Conservation (phyloP, 1,140 invertebrate genomes). For the Cherax destructor region DNA sequence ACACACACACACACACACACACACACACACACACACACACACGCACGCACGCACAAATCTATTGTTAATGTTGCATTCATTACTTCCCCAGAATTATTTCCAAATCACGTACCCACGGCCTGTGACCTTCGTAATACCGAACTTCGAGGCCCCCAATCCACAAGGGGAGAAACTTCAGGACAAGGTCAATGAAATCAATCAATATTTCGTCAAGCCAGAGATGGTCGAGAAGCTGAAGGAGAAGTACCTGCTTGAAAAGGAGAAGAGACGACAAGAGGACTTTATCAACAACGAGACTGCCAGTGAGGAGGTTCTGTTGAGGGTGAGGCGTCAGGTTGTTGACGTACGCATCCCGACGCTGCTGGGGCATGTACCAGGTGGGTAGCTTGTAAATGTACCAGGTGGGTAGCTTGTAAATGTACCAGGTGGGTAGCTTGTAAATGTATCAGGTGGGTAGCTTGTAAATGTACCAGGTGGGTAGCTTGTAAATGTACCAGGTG, state of each 20-base stretch:
- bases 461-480: neutral
- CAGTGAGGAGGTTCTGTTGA: neutral
- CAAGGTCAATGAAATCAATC: neutral
- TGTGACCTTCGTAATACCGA: neutral
- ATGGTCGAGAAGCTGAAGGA: conserved; percentile 10
- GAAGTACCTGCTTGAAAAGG: neutral
- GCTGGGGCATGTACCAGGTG: conserved; percentile 25
- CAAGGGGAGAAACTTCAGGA: neutral
- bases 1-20: too few relatives aligned
- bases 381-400: neutral
- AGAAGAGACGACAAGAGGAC: neutral
- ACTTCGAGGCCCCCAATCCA: neutral
- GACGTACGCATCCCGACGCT: conserved; percentile 7
- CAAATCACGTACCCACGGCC: neutral
- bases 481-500: too few relatives aligned
- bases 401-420: too few relatives aligned
- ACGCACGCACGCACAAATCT: too few relatives aligned
- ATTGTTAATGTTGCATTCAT: neutral
- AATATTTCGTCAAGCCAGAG: neutral
- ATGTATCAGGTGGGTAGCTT: conserved; percentile 12
- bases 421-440: too few relatives aligned
- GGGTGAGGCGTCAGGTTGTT: conserved; percentile 9
- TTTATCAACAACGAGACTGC: neutral
- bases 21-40: too few relatives aligned
- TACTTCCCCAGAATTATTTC: neutral